Evolutionary conservation across 1,140 invertebrate genomes (phyloP), one percentile per base, ranked within the genome.

Genomic region (Drosophila tsacasi): DNA sequence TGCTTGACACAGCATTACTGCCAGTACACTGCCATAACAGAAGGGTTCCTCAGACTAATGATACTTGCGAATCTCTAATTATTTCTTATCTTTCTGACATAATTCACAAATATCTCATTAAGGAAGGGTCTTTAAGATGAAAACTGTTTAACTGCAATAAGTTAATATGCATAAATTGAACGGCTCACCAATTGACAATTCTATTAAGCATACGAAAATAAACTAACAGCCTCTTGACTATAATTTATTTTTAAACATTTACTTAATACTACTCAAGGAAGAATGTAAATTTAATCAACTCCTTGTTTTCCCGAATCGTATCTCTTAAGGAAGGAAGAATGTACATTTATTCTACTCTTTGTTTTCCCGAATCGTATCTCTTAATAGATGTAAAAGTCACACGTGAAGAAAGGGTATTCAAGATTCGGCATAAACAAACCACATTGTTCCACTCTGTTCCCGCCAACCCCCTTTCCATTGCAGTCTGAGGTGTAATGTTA

Each of bases 1-100:
- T 55, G 69, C 66, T 75, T 75, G 54, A 77, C 82, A 71, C 71
- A 63, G 46, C 61, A 67, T 55, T 71, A 62, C 69, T 67, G 35
- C 9, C 46, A 59, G 8, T 72, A 71, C 81, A 46, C 81, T 63
- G 30, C 30, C 27, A 23, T 25, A 10, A 15, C 42, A 12, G 7
- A 23, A 35, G 21, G 49, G 55, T 66, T 15, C 35, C 4, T n/a
- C 5, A n/a, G 4, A 10, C 19, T 42, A 19, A 25, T n/a, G n/a
- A 55, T n/a, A 63, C 35, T 40, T 50, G 12, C 10, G 5, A 27
- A 6, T 12, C 5, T 27, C 4, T 19, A 50, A 50, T 50, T 27
- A 30, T 27, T 12, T 12, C 21, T 46, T 44, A 19, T 10, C n/a
- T 19, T 13, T 44, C 23, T 47, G 6, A 4, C 21, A 23, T 15